Percentiles rank a stretch among this genome's conserved stretches.
Evolutionary conservation across 2,797 vertebrate species (phyloP).

Genomic region (Lophotriccus pileatus): DNA sequence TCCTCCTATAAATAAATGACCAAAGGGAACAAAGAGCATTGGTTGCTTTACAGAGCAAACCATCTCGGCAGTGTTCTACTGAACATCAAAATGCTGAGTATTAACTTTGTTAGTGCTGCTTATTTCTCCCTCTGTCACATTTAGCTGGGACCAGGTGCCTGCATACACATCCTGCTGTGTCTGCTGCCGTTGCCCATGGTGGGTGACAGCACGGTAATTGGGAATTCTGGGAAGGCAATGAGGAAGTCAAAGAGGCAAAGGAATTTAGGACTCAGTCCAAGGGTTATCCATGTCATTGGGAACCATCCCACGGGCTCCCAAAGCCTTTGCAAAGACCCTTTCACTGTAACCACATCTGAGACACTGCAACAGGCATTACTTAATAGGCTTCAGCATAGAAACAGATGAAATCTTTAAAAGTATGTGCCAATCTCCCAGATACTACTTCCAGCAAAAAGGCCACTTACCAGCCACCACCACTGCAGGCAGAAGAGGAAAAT

Average conservation of each 20-base stretch:
- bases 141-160: neutral
- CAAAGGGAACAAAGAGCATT: neutral
- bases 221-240: neutral
- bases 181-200: neutral
- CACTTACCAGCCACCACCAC: neutral
- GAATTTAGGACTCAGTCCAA: neutral
- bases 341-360: neutral
- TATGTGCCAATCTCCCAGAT: neutral
- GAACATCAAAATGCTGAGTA: neutral
- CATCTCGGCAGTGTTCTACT: neutral
- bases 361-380: neutral
- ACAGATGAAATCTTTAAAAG: neutral
- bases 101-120: neutral
- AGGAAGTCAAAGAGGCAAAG: neutral
- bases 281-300: neutral
- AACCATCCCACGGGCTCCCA: neutral
- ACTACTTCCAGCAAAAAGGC: conserved; percentile 25
- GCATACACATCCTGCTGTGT: fast-evolving
- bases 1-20: neutral
- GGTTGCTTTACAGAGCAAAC: fast-evolving
- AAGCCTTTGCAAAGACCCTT: neutral
- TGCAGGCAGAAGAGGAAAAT: neutral
- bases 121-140: neutral
- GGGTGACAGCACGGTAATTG: fast-evolving
- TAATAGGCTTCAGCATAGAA: neutral